These are phyloP conservation scores for Tupaia tana DNA, from an alignment of 2,113 vertebrate genomes.

Conservation along the genomic window DNA sequence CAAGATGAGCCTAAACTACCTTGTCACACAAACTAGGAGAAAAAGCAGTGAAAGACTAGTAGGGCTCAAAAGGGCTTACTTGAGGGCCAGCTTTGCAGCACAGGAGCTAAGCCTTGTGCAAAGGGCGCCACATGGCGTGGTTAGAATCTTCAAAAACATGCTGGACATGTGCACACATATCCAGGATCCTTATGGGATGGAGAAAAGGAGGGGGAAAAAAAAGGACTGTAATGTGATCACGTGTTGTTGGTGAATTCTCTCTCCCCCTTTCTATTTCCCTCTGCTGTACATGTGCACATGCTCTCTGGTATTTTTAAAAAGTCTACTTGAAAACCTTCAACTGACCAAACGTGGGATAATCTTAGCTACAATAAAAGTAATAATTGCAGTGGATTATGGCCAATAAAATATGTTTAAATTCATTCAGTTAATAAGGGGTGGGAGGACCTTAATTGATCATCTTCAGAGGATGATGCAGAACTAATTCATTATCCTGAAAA, in stretches of 20 bases:
- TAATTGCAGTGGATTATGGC: constrained; percentile 11
- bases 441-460: not conserved
- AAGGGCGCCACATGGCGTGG: too few relatives aligned
- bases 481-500: constrained; percentile 44
- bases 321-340: not conserved
- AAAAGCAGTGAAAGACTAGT: not conserved
- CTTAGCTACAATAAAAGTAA: constrained; percentile 32
- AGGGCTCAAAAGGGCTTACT: not conserved
- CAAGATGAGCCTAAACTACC: constrained; percentile 8
- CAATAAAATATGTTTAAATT: constrained; percentile 3
- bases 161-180: too few relatives aligned
- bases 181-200: too few relatives aligned
- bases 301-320: too few relatives aligned
- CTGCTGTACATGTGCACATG: too few relatives aligned
- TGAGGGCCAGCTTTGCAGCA: too few relatives aligned
- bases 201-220: too few relatives aligned
- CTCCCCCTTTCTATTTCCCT: too few relatives aligned
- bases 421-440: not conserved
- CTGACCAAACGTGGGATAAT: not conserved
- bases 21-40: constrained; percentile 6
- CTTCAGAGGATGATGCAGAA: not conserved
- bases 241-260: too few relatives aligned
- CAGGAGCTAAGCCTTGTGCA: too few relatives aligned
- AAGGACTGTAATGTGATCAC: too few relatives aligned
- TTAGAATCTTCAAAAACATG: too few relatives aligned